These are phyloP conservation scores for Chouioia cunea DNA, from an alignment of 2,888 invertebrate species.

Conservation along the genomic window DNA sequence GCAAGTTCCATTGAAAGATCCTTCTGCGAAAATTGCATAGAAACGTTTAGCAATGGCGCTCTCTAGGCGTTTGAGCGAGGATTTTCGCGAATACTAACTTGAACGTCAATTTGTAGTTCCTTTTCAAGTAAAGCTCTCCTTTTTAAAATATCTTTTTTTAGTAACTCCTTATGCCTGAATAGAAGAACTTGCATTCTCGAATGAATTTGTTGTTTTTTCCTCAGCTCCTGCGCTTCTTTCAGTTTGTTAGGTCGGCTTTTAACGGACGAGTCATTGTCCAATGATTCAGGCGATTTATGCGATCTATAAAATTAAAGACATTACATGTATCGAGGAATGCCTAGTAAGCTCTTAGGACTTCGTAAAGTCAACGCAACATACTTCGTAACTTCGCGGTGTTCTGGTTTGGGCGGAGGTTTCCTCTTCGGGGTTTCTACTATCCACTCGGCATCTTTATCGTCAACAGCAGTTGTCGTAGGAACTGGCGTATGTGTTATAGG, in stretches of 20 bases:
- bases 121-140: slow-evolving; percentile 90
- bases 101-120: slow-evolving; percentile 90
- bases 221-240: slow-evolving; percentile 70
- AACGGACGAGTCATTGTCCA: slow-evolving; percentile 59
- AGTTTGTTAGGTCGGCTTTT: slow-evolving; percentile 64
- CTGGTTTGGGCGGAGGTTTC: slow-evolving; percentile 58
- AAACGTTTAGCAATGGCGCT: slow-evolving; percentile 1
- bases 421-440: slow-evolving; percentile 62
- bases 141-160: slow-evolving; percentile 93
- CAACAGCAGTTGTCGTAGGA: slow-evolving; percentile 46
- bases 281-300: slow-evolving; percentile 57
- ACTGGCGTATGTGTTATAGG: slow-evolving; percentile 55
- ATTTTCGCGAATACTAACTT: slow-evolving; percentile 69
- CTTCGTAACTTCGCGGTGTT: slow-evolving; percentile 59
- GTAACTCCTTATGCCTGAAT: slow-evolving; percentile 89
- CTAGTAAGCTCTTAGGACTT: too few relatives aligned
- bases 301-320: slow-evolving; percentile 50
- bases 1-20: slow-evolving; percentile 82
- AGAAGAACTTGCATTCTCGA: slow-evolving; percentile 80
- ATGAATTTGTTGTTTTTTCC: slow-evolving; percentile 71
- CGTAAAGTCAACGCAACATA: slow-evolving; percentile 48
- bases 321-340: slow-evolving; percentile 6
- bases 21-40: slow-evolving; percentile 70
- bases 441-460: slow-evolving; percentile 58
- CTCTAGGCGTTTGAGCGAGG: not conserved